These are phyloP conservation scores for Brenthis hecate DNA, from an alignment of 2,888 invertebrate species.

Conservation along the genomic window DNA sequence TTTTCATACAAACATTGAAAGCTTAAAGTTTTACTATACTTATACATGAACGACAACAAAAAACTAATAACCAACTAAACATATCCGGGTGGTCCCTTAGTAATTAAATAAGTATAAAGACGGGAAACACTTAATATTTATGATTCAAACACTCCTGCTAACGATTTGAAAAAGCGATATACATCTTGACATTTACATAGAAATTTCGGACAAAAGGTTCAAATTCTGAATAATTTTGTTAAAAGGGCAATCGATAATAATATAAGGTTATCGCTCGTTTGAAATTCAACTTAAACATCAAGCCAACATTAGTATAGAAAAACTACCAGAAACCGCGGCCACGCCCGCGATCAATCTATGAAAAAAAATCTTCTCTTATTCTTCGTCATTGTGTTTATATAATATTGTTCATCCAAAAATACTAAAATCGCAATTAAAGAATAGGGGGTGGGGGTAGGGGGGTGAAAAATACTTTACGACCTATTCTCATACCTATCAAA, in stretches of 20 bases:
- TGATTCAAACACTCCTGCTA: constrained; percentile 6
- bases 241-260: constrained; percentile 6
- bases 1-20: background rate
- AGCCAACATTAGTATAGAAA: background rate
- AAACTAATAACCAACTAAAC: background rate
- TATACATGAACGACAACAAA: background rate
- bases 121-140: constrained; percentile 23
- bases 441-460: too few relatives aligned
- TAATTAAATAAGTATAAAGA: constrained; percentile 17
- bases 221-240: constrained; percentile 16
- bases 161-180: constrained; percentile 3
- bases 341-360: too few relatives aligned
- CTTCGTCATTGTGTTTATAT: too few relatives aligned
- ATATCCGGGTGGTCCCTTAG: constrained; percentile 11
- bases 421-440: too few relatives aligned
- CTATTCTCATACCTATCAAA: too few relatives aligned
- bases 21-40: too few relatives aligned
- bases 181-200: constrained; percentile 14
- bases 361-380: too few relatives aligned
- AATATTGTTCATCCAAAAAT: too few relatives aligned
- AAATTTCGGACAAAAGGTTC: constrained; percentile 13
- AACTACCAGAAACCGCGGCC: background rate
- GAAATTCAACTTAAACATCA: background rate
- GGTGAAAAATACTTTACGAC: too few relatives aligned
- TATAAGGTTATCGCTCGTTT: background rate